A percentile compares a stretch with the other conserved stretches of the same genome.
Conservation (phyloP, 2,797 vertebrate species). For the Cynodonichthys magdalenae region DNA sequence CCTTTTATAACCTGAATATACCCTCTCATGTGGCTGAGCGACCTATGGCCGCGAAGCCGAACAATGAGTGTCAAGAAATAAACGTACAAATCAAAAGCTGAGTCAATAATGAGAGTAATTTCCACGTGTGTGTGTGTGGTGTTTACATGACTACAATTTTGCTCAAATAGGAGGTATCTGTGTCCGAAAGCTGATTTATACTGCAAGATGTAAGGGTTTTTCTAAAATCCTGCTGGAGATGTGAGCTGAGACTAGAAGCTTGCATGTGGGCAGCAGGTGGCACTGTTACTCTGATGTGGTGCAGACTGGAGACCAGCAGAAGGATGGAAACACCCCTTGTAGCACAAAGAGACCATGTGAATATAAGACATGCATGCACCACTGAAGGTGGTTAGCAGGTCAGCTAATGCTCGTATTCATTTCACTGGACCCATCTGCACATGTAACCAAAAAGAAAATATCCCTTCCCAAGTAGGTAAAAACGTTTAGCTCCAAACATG, state of each 20-base stretch:
- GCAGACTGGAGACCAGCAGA: constrained; percentile 50
- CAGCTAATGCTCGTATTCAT: constrained; percentile 6
- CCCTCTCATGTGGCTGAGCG: constrained; percentile 51
- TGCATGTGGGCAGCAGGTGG: constrained; percentile 65
- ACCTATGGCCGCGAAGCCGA: constrained; percentile 30
- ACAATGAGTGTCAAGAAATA: constrained; percentile 41
- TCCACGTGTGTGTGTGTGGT: constrained; percentile 9
- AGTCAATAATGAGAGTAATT: constrained; percentile 4
- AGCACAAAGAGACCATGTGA: constrained; percentile 21
- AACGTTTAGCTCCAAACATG: too few species aligned
- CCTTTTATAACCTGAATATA: constrained; percentile 77
- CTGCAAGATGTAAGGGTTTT: constrained; percentile 7
- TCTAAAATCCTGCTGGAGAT: constrained; percentile 10
- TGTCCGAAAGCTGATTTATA: constrained; percentile 3
- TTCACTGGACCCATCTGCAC: constrained; percentile 30
- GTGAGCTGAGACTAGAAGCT: constrained; percentile 10
- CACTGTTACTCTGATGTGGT: constrained; percentile 47
- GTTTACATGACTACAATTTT: constrained; percentile 22
- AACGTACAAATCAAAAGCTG: constrained; percentile 58
- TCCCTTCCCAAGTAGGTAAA: too few species aligned
- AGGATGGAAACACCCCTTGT: constrained; percentile 11
- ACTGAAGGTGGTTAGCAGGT: constrained; percentile 39
- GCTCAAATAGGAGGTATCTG: background rate
- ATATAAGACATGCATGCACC: background rate
- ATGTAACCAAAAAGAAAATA: constrained; percentile 23